Evolutionary conservation across 2,888 invertebrate genomes (phyloP).

Genomic region (Drosophila kanekoi): DNA sequence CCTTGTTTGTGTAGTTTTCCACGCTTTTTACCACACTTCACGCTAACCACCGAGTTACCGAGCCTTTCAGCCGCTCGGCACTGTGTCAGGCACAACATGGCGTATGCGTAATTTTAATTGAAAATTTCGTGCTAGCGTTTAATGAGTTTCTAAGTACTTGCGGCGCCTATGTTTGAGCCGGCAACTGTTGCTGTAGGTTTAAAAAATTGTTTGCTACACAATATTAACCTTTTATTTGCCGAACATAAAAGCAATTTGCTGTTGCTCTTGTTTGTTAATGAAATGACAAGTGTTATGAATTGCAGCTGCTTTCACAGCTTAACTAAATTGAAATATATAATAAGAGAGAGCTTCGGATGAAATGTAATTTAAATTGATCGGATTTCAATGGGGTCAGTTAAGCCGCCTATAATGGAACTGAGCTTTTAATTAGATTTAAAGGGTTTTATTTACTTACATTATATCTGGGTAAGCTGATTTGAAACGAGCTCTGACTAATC

Average conservation of each 20-base stretch:
- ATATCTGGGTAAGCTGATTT: not conserved
- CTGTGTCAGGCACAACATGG: slow-evolving; percentile 53
- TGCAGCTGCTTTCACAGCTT: not conserved
- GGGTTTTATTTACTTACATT: not conserved
- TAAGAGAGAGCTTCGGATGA: not conserved
- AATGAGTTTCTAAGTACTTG: slow-evolving; percentile 63
- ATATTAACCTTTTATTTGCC: slow-evolving; percentile 63
- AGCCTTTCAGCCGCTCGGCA: slow-evolving; percentile 52
- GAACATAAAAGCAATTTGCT: slow-evolving; percentile 33
- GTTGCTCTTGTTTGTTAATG: slow-evolving; percentile 23
- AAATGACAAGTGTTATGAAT: slow-evolving; percentile 7
- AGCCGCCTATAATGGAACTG: no score
- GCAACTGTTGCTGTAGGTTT: slow-evolving; percentile 13
- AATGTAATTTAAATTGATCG: not conserved
- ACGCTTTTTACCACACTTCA: slow-evolving; percentile 10
- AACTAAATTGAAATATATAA: not conserved
- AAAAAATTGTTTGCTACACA: slow-evolving; percentile 34
- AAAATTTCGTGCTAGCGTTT: slow-evolving; percentile 62
- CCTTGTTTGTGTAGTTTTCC: slow-evolving; percentile 28
- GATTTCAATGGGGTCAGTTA: not conserved
- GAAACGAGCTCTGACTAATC: not conserved
- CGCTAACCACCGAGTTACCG: slow-evolving; percentile 63
- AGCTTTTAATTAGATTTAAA: not conserved
- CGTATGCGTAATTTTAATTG: slow-evolving; percentile 73
- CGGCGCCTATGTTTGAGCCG: not conserved